Evolutionary conservation across 2,113 vertebrate species (phyloP).

Genomic region (Hassar affinis): DNA sequence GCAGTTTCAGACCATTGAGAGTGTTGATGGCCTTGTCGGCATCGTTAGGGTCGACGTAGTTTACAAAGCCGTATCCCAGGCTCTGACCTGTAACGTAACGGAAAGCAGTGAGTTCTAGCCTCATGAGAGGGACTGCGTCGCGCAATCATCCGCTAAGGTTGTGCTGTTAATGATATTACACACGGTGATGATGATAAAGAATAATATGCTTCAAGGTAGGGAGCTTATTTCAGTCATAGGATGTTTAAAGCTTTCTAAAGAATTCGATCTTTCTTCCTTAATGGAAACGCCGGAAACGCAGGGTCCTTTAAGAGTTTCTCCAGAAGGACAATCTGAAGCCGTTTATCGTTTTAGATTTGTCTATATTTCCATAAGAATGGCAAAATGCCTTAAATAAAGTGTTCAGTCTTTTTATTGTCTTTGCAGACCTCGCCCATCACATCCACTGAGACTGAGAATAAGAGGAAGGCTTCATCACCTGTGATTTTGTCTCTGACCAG

Average conservation of each 20-base stretch:
- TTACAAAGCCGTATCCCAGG: slow-evolving; percentile 94
- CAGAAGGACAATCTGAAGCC: not conserved
- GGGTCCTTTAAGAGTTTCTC: not conserved
- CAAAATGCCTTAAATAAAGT: not conserved
- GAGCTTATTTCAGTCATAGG: not conserved
- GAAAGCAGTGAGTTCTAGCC: not conserved
- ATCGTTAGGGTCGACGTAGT: slow-evolving; percentile 93
- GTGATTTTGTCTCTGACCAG: slow-evolving; percentile 93
- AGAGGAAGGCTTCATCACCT: slow-evolving; percentile 66
- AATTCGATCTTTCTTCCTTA: not conserved
- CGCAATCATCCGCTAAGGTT: not conserved
- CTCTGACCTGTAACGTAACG: slow-evolving; percentile 82
- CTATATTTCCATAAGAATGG: not conserved
- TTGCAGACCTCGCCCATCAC: not conserved
- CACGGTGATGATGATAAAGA: not conserved
- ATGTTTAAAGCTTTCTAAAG: not conserved
- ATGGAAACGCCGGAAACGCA: not conserved
- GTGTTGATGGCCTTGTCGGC: slow-evolving; percentile 96
- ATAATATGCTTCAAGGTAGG: too few species aligned
- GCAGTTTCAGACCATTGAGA: slow-evolving; percentile 93
- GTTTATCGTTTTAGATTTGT: not conserved
- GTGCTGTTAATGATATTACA: not conserved
- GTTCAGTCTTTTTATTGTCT: not conserved
- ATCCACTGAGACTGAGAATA: not conserved
- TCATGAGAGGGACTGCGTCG: not conserved